Evolutionary conservation across 2,888 invertebrate genomes (phyloP), one percentile per base, ranked within the genome.

Genomic region (Drosophila picticornis): DNA sequence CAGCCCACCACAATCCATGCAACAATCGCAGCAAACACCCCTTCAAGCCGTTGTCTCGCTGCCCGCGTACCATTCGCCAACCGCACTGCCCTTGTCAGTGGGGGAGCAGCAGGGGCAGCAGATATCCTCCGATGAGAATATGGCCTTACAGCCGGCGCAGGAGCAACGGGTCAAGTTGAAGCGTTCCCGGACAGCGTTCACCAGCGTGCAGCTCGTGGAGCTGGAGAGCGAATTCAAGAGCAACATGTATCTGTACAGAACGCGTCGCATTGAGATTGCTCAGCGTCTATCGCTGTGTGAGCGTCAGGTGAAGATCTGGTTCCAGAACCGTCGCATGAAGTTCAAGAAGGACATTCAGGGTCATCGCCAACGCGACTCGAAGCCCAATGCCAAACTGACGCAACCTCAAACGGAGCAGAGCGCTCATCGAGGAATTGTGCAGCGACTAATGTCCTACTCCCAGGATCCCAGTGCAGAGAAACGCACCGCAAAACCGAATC

Each of bases 191-290:
- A 99, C 99, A 61, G 98, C 98, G 31, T 99, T 98, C 94, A 98
- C 98, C 65, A 96, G 98, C 92, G 97, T 97, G 94, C 99, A 99
- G 94, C 97, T 98, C 90, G 95, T 98, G 92, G 98, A 98, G 94
- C 94, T 99, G 87, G 98, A 99, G 93, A 98, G 98, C 92, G 98
- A 99, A 94, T 99, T 99, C 93, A 98, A 98, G 93, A 98, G 96
- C 94, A 98, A 98, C 94, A 95, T 97, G 92, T 99, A 99, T 94
- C 94, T 99, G 91, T 98, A 98, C 59, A 95, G 99, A 82, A 95
- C 98, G 92, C 95, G 98, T 92, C 95, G 99, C 91, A 98, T 99
- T 93, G 98, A 99, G 94, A 98, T 99, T 92, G 98, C 99, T 13
- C 98, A 98, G 94, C 96, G 97, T 79, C 95, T 99, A 92, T 96